Evolutionary conservation across 2,888 invertebrate genomes (phyloP).

Genomic region (Frankliniella fusca): DNA sequence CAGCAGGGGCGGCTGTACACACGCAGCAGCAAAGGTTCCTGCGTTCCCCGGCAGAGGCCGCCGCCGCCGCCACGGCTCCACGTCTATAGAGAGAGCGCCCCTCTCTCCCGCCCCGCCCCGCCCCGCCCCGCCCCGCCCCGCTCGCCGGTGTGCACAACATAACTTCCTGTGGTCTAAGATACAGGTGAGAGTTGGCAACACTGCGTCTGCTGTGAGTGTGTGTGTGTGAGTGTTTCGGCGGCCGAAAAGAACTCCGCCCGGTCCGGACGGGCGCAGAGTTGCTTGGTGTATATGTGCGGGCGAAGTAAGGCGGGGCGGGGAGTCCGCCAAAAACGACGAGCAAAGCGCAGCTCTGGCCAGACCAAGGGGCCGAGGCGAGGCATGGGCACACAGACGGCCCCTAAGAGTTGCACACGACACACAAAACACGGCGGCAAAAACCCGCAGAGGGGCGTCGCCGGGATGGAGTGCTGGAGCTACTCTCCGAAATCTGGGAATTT

Average conservation of each 20-base stretch:
- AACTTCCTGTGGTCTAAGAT: conserved; percentile 17
- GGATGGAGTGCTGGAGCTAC: too few relatives aligned
- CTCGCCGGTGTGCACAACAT: background rate
- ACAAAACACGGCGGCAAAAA: background rate
- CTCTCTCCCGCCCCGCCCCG: too few relatives aligned
- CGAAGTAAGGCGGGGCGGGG: background rate
- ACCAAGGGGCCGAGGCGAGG: too few relatives aligned
- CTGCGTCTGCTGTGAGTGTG: background rate
- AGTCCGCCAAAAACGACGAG: background rate
- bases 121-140: too few relatives aligned
- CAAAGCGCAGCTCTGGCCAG: background rate
- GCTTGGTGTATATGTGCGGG: too few relatives aligned
- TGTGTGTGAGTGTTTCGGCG: background rate
- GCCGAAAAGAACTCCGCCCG: background rate
- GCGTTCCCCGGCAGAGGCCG: background rate
- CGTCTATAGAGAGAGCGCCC: background rate
- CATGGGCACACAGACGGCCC: background rate
- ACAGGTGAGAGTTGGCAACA: conserved; percentile 3
- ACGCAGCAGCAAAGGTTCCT: background rate
- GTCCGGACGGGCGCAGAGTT: too few relatives aligned
- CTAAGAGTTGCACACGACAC: background rate
- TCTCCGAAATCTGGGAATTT: too few relatives aligned
- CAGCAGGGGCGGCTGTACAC: too few relatives aligned
- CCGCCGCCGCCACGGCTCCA: background rate
- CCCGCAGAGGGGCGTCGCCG: background rate